Percentiles rank a stretch among this genome's conserved stretches.
These are phyloP conservation scores for Sylvia borin DNA, from an alignment of 2,797 vertebrate species.

Conservation along the genomic window DNA sequence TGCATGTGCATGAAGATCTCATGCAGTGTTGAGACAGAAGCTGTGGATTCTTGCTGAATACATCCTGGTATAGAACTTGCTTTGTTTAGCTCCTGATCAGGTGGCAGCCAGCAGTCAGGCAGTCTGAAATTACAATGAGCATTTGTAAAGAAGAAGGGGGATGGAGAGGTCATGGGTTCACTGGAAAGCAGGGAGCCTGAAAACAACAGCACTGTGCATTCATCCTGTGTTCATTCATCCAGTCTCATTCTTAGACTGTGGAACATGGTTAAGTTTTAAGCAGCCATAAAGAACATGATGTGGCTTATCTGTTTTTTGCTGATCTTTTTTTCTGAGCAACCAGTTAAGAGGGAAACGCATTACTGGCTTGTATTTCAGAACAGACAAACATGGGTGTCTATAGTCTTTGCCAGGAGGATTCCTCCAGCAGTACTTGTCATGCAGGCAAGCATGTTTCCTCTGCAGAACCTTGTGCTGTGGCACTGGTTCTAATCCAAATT, in stretches of 20 bases:
- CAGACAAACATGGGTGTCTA: too few species aligned
- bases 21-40: background rate
- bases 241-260: background rate
- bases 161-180: background rate
- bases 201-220: background rate
- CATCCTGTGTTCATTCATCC: too few species aligned
- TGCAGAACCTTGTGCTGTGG: background rate
- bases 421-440: background rate
- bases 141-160: background rate
- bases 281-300: background rate
- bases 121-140: background rate
- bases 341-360: background rate
- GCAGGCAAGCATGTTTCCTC: background rate
- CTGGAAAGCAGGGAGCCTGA: background rate
- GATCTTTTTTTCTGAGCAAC: background rate
- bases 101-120: background rate
- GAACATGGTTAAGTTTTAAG: background rate
- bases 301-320: background rate
- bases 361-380: background rate
- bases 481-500: background rate
- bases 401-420: background rate
- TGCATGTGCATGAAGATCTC: fast-evolving
- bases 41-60: background rate
- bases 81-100: background rate
- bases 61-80: background rate